Evolutionary conservation across 2,888 invertebrate genomes (phyloP), one percentile per base, ranked within the genome.

Genomic region (Apamea monoglypha): DNA sequence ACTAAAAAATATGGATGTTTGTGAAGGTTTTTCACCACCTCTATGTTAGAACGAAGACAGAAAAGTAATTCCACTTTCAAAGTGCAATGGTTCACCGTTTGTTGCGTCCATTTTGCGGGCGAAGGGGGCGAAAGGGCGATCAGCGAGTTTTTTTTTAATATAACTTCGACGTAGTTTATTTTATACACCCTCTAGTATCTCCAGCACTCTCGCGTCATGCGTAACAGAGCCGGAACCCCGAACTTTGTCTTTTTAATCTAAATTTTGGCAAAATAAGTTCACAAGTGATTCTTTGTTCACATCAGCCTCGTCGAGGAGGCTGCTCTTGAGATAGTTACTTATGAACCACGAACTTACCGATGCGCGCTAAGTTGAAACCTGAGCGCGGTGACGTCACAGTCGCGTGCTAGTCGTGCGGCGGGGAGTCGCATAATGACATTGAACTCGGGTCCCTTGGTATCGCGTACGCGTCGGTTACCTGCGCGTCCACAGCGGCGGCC

Each of bases 401-500:
- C 10, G 56, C 56, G 56, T 56, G n/a, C n/a, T n/a, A 5, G n/a
- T n/a, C 25, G 12, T 14, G n/a, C 25, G 56, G 56, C 56, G 4
- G 56, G 56, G 56, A 56, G 56, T 56, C 56, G 56, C 56, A 56
- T 12, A 25, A 56, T 25, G 10, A 3, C 56, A 25, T 25, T 10
- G 12, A 12, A 25, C 12, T 12, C 10, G 56, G 12, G 25, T 10
- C 4, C 56, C 53, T 21, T 21, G 21, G 7, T 21, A 53, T 53
- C 6, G 8, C 16, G 25, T 56, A 4, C 40, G 40, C 7, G 40
- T 7, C 40, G 40, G 40, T 40, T 25, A 92, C 90, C 92, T 96
- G 92, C 0, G 92, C 92, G 76, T 94, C 91, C 86, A 97, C 94
- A 5, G 97, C 97, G 29, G 95, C 96, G 84, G 98, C 98, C 86